Evolutionary conservation across 2,113 vertebrate genomes (phyloP), one percentile per base, ranked within the genome.

Genomic region (Leucopsar rothschildi): DNA sequence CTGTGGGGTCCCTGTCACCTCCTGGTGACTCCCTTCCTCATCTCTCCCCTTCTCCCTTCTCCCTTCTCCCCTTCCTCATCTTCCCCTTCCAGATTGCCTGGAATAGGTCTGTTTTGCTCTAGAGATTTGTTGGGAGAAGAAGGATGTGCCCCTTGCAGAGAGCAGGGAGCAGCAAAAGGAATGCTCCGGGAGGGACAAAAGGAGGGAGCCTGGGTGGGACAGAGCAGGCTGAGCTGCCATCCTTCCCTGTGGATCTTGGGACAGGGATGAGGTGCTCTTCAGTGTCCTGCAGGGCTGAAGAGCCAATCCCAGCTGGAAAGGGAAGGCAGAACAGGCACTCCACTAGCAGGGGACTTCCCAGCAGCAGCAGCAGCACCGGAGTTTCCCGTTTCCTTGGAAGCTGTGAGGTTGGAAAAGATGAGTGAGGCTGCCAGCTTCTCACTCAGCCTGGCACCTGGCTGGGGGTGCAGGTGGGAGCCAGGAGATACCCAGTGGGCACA

Each of bases 281-380:
- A 19, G 45, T 18, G 28, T 57, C 53, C 6, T 8, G 40, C 60
- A 55, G 77, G 55, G 8, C 63, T 22, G 57, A 12, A 3, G 15
- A 10, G 21, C 37, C n/a, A 0, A 6, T 27, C 35, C 64, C 63
- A 15, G 31, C n/a, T 14, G 70, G 56, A 50, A 49, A 28, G 47
- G 60, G 31, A 49, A 59, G 39, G 47, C 61, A 63, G 82, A 35
- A n/a, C 1, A 0, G 50, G 16, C 78, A 21, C 24, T 0, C 25
- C 2, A 59, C 66, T 40, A 17, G 44, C 21, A 0, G n/a, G 55
- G 42, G 55, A 6, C 72, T 91, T 57, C 39, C 63, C 52, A 21
- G 63, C 40, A 72, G 53, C 59, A 3, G 23, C 0, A 60, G 76
- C 86, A 72, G 53, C 59, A 3, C 25, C 0, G 0, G 55, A 8